A percentile compares a stretch with the other conserved stretches of the same genome.
phyloP scores from a whole-genome alignment of 2,888 invertebrate species.

The Drosophila neoperkinsi region DNA sequence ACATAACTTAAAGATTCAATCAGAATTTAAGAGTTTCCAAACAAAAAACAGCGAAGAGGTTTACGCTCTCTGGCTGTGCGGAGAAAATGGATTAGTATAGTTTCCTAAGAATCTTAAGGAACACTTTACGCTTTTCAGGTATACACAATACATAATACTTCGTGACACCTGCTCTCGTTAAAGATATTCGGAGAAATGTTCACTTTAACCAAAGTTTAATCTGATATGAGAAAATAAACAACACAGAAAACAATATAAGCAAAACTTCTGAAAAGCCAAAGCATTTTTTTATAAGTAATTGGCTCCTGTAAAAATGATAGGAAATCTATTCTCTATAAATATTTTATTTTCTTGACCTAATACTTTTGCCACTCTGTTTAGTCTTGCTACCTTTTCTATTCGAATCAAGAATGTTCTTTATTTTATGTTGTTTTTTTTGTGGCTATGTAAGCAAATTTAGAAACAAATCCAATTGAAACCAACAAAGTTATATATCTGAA shows the following conservation, averaged over 20 bases:
- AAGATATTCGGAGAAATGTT: neutral
- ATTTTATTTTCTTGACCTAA: neutral
- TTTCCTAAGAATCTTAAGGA: neutral
- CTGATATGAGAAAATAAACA: neutral
- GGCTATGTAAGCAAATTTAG: neutral
- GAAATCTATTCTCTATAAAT: neutral
- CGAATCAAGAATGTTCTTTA: neutral
- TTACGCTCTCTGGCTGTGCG: neutral
- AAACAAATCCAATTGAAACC: neutral
- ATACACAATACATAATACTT: neutral
- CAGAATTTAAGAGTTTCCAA: conserved; percentile 13
- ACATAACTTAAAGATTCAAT: conserved; percentile 39
- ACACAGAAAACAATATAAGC: neutral
- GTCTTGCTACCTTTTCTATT: neutral
- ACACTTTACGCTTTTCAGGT: neutral
- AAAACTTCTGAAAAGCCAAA: neutral
- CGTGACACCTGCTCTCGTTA: neutral
- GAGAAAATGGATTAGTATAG: neutral
- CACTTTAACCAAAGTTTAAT: neutral
- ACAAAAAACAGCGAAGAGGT: neutral
- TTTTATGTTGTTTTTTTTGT: neutral
- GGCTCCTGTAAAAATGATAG: neutral
- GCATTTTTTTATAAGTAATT: neutral
- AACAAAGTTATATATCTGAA: neutral
- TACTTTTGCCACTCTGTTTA: neutral